Evolutionary conservation across 2,113 vertebrate species (phyloP).

Genomic region (Atlantisia rogersi): DNA sequence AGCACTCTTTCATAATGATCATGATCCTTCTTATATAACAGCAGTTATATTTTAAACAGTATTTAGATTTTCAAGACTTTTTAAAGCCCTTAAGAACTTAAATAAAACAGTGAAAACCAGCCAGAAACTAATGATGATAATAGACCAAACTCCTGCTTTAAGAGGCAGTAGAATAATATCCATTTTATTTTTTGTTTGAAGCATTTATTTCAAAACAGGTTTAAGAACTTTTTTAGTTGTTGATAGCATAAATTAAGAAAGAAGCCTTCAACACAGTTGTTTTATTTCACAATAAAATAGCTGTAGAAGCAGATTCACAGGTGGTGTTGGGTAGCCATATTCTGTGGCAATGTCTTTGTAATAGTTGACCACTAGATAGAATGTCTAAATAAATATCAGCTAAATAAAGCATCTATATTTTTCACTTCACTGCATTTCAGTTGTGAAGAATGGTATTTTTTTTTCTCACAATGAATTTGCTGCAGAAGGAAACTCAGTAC

Average conservation of each 20-base stretch:
- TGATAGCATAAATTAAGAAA: not conserved
- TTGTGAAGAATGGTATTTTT: not conserved
- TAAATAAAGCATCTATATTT: not conserved
- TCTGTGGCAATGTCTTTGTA: not conserved
- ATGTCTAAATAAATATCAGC: not conserved
- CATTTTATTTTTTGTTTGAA: not conserved
- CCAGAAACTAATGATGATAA: not conserved
- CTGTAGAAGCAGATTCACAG: not conserved
- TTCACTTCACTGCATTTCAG: not conserved
- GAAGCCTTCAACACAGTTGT: not conserved
- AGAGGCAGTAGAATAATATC: not conserved
- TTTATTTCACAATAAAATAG: not conserved
- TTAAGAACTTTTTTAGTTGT: not conserved
- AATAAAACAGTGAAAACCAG: not conserved
- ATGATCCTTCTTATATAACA: not conserved
- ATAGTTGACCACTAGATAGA: not conserved
- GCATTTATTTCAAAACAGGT: not conserved
- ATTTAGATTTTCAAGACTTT: not conserved
- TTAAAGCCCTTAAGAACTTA: not conserved
- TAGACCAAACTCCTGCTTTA: not conserved
- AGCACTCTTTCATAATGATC: not conserved
- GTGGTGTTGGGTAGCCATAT: not conserved
- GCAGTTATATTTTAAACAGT: not conserved
- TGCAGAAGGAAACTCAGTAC: not conserved
- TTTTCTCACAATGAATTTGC: not conserved